Evolutionary conservation across 2,113 vertebrate species (phyloP).

Genomic region (Siniperca knerii): DNA sequence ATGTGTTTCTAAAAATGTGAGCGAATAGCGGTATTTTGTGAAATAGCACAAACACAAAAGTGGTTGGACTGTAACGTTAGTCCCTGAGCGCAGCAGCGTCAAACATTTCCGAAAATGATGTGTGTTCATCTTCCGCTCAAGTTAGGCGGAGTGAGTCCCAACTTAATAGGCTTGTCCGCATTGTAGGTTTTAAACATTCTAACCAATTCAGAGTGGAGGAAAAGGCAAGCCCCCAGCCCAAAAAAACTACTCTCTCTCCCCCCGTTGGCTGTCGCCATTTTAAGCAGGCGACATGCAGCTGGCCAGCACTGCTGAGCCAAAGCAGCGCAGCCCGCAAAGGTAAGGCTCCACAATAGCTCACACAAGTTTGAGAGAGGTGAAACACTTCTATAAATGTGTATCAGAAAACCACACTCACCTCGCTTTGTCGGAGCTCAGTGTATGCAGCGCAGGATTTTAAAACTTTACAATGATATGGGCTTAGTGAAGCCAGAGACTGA

Average conservation of each 20-base stretch:
- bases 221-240: slow-evolving; percentile 50
- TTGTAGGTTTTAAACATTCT: slow-evolving; percentile 22
- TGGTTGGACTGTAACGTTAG: not conserved
- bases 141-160: slow-evolving; percentile 71
- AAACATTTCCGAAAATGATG: slow-evolving; percentile 70
- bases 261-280: slow-evolving; percentile 86
- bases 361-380: slow-evolving; percentile 75
- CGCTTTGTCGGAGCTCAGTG: slow-evolving; percentile 53
- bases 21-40: slow-evolving; percentile 12
- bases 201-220: slow-evolving; percentile 53
- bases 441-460: slow-evolving; percentile 51
- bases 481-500: slow-evolving; percentile 64
- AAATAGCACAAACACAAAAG: not conserved
- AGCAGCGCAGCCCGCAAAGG: slow-evolving; percentile 71
- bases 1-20: not conserved
- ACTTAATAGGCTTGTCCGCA: slow-evolving; percentile 60
- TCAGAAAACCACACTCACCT: slow-evolving; percentile 79
- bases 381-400: slow-evolving; percentile 34
- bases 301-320: slow-evolving; percentile 69
- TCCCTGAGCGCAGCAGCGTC: slow-evolving; percentile 62
- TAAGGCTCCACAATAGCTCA: slow-evolving; percentile 53
- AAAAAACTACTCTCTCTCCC: slow-evolving; percentile 58
- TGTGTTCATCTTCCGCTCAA: slow-evolving; percentile 77
- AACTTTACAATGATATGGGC: slow-evolving; percentile 75
- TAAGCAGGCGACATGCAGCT: slow-evolving; percentile 85